These are phyloP conservation scores for Semaprochilodus insignis DNA, from an alignment of 2,797 vertebrate species.

Conservation along the genomic window DNA sequence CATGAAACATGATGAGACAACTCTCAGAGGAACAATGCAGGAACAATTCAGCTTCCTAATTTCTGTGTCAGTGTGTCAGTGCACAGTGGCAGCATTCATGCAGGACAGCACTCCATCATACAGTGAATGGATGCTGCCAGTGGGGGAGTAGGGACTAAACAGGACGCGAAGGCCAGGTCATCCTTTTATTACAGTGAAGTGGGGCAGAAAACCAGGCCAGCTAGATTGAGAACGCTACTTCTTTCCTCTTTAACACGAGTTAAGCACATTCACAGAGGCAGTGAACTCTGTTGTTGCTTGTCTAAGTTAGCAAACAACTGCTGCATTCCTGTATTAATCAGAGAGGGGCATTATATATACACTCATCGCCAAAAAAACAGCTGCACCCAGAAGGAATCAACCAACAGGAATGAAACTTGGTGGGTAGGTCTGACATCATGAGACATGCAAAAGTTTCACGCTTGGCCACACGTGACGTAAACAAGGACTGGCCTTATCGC, in stretches of 20 bases:
- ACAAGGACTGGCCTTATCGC: too few relatives aligned
- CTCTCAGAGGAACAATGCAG: not conserved
- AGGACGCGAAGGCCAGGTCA: constrained; percentile 50
- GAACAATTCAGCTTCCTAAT: constrained; percentile 9
- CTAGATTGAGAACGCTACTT: constrained; percentile 69
- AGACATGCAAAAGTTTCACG: too few relatives aligned
- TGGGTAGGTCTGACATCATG: too few relatives aligned
- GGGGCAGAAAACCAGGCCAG: constrained; percentile 80
- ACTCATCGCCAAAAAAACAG: too few relatives aligned
- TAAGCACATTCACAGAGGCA: not conserved
- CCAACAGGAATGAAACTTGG: too few relatives aligned
- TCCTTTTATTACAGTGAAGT: constrained; percentile 79
- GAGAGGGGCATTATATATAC: too few relatives aligned
- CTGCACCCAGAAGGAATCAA: too few relatives aligned
- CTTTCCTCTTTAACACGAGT: not conserved
- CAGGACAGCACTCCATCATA: constrained; percentile 14
- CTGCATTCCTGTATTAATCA: too few relatives aligned
- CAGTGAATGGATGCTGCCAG: constrained; percentile 29
- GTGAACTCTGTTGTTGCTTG: too few relatives aligned
- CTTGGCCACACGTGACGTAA: too few relatives aligned
- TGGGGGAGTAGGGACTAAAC: constrained; percentile 3
- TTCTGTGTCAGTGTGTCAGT: constrained; percentile 40
- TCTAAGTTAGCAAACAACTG: too few relatives aligned
- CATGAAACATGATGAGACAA: not conserved
- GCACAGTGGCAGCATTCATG: constrained; percentile 45